Evolutionary conservation across 2,888 invertebrate species (phyloP).

Genomic region (Epirrita christyi): DNA sequence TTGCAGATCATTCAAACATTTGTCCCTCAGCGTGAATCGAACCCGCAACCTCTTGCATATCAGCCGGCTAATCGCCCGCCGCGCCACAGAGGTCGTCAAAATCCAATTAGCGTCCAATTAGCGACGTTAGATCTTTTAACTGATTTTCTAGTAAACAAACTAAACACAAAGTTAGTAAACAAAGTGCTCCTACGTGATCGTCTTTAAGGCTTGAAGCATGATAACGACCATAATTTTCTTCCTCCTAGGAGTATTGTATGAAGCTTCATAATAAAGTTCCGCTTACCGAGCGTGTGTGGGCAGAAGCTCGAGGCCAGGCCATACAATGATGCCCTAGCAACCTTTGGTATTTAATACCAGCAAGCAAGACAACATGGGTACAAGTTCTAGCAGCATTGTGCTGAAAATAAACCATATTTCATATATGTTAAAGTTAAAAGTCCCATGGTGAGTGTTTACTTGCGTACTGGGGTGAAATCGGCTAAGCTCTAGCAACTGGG

Average conservation of each 20-base stretch:
- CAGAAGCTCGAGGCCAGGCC: slow-evolving; percentile 20
- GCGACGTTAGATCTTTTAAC: slow-evolving; percentile 2
- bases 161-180: slow-evolving; percentile 1
- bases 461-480: slow-evolving; percentile 37
- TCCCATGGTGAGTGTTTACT: slow-evolving; percentile 6
- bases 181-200: slow-evolving; percentile 20
- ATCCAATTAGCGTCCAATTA: not conserved
- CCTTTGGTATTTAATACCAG: slow-evolving; percentile 21
- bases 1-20: too few relatives aligned
- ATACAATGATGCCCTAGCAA: slow-evolving; percentile 26
- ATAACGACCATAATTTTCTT: slow-evolving; percentile 20
- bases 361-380: not conserved
- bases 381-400: not conserved
- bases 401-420: slow-evolving; percentile 2
- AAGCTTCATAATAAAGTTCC: slow-evolving; percentile 18
- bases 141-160: not conserved
- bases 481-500: slow-evolving; percentile 35
- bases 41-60: too few relatives aligned
- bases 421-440: slow-evolving; percentile 6
- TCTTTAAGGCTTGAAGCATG: slow-evolving; percentile 10
- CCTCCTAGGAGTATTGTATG: slow-evolving; percentile 11
- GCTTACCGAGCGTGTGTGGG: slow-evolving; percentile 25
- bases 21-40: too few relatives aligned
- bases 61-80: too few relatives aligned
- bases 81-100: too few relatives aligned